A percentile compares a stretch with the other conserved stretches of the same genome.
These are phyloP conservation scores for Gymnoscopelus braueri DNA, from an alignment of 2,797 vertebrate genomes.

Conservation along the genomic window DNA sequence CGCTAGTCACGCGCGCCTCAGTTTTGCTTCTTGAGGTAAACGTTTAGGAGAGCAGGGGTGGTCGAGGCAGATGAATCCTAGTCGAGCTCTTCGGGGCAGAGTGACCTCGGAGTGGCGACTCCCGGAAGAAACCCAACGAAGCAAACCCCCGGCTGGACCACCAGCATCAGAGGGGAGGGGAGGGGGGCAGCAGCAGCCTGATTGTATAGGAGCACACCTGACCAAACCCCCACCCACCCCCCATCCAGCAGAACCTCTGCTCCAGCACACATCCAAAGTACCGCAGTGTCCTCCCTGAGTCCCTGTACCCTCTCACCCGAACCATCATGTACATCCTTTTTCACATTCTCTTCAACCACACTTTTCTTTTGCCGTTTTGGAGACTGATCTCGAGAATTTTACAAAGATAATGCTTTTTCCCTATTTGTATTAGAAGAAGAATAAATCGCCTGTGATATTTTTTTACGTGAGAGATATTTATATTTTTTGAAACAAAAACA, in stretches of 20 bases:
- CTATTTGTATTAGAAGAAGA: conserved; percentile 77
- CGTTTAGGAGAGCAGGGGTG: background rate
- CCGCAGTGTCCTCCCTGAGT: conserved; percentile 26
- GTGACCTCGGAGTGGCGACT: conserved; percentile 38
- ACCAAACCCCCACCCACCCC: conserved; percentile 15
- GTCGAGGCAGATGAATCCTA: conserved; percentile 21
- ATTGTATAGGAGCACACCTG: conserved; percentile 31
- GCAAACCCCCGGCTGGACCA: conserved; percentile 46
- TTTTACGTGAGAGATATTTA: conserved; percentile 87
- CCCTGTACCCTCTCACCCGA: background rate
- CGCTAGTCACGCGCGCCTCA: conserved; percentile 13
- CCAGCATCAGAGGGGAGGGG: conserved; percentile 30
- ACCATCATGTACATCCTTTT: conserved; percentile 20
- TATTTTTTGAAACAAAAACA: conserved; percentile 79
- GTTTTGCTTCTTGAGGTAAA: conserved; percentile 1
- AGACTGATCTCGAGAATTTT: conserved; percentile 61
- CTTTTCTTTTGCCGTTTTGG: conserved; percentile 47
- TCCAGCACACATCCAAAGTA: conserved; percentile 63
- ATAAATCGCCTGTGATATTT: conserved; percentile 80
- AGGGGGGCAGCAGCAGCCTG: conserved; percentile 8
- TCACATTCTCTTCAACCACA: conserved; percentile 22
- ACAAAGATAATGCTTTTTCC: conserved; percentile 58
- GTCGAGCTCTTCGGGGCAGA: conserved; percentile 19
- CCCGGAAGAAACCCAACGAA: conserved; percentile 37
- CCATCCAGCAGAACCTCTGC: conserved; percentile 36